Evolutionary conservation across 2,113 vertebrate genomes (phyloP).

Genomic region (Takifugu bimaculatus): DNA sequence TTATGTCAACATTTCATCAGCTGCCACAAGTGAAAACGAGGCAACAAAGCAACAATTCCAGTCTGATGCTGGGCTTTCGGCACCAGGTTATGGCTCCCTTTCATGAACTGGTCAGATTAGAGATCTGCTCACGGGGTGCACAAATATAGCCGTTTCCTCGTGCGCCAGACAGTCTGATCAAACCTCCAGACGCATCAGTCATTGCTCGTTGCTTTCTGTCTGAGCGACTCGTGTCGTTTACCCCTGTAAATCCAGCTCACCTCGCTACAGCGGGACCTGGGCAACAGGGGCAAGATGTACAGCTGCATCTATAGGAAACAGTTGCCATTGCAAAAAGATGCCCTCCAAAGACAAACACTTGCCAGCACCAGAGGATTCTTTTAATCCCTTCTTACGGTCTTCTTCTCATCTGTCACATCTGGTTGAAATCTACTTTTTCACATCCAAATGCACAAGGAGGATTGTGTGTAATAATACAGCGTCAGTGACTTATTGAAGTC

Average conservation of each 20-base stretch:
- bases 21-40: background rate
- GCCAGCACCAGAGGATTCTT: background rate
- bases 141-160: conserved; percentile 11
- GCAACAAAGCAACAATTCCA: background rate
- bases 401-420: background rate
- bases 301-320: background rate
- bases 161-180: conserved; percentile 8
- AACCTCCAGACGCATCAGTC: conserved; percentile 6
- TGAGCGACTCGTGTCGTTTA: conserved; percentile 5
- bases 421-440: conserved; percentile 1
- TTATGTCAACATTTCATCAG: background rate
- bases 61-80: background rate
- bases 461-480: background rate
- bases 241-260: background rate
- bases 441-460: background rate
- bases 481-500: background rate
- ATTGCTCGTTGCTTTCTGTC: conserved; percentile 6
- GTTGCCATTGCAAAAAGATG: background rate
- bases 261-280: background rate
- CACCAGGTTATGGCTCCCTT: background rate
- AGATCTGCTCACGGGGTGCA: conserved; percentile 11
- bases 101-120: conserved; percentile 1
- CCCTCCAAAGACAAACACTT: conserved; percentile 4
- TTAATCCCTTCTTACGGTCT: conserved; percentile 1
- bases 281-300: background rate